Evolutionary conservation across 1,140 invertebrate genomes (phyloP).

Genomic region (Meloidogyne hapla): DNA sequence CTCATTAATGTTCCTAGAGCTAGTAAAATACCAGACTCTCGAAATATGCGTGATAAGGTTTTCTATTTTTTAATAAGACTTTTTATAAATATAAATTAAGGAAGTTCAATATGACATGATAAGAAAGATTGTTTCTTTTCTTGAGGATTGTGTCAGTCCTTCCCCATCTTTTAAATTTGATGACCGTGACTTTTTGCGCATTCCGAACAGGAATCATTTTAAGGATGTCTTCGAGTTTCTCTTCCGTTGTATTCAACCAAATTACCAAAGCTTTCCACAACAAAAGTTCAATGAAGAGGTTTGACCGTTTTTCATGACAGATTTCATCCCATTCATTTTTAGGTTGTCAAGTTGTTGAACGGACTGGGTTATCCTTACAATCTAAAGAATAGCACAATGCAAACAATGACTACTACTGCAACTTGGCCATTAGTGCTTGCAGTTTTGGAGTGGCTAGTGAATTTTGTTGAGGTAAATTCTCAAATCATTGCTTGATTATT

Average conservation of each 20-base stretch:
- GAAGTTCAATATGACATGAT: conserved; percentile 15
- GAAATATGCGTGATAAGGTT: conserved; percentile 18
- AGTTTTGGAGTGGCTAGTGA: conserved; percentile 32
- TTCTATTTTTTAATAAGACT: not conserved
- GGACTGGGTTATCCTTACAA: conserved; percentile 36
- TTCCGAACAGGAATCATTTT: conserved; percentile 9
- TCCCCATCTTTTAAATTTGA: conserved; percentile 13
- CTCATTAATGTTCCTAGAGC: not conserved
- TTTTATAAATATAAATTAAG: not conserved
- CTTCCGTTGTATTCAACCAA: conserved; percentile 16
- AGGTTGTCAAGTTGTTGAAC: conserved; percentile 29
- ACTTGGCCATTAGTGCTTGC: conserved; percentile 30
- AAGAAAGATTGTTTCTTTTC: conserved; percentile 13
- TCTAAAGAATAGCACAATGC: conserved; percentile 39
- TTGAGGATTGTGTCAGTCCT: conserved; percentile 16
- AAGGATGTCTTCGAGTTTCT: conserved; percentile 17
- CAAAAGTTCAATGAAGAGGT: conserved; percentile 15
- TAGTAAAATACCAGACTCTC: not conserved
- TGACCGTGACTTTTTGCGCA: not conserved
- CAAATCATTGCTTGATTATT: not conserved
- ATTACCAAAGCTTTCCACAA: not conserved
- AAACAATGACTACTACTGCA: conserved; percentile 32
- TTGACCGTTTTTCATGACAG: not conserved
- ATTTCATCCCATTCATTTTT: not conserved
- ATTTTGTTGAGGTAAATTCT: conserved; percentile 27